Conservation (phyloP, 2,797 vertebrate species). For the Channallabes apus region DNA sequence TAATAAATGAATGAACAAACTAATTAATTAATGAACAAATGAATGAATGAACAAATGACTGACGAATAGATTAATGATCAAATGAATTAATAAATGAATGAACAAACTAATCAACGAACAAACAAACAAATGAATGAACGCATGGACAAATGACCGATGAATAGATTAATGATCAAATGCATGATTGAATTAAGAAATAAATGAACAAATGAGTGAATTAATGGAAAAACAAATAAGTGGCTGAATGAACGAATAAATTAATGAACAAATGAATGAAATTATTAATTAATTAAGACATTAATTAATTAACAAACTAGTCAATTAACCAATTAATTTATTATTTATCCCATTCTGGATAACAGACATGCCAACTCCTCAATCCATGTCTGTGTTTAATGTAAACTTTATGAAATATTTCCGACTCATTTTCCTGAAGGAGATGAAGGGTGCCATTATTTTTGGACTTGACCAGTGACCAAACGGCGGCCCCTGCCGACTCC, state of each 20-base stretch:
- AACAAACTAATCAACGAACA: neutral
- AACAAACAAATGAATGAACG: too few relatives aligned
- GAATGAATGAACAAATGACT: too few relatives aligned
- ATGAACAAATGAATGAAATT: neutral
- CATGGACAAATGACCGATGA: too few relatives aligned
- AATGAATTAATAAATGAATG: neutral
- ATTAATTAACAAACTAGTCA: too few relatives aligned
- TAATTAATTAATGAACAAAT: too few relatives aligned
- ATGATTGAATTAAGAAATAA: neutral
- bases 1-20: too few relatives aligned
- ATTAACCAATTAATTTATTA: neutral
- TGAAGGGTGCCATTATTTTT: conserved; percentile 5
- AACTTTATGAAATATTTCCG: neutral
- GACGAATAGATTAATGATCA: too few relatives aligned
- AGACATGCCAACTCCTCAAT: neutral
- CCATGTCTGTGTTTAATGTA: neutral
- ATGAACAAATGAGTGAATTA: neutral
- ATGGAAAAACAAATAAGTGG: neutral
- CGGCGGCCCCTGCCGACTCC: conserved; percentile 35
- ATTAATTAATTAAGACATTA: too few relatives aligned
- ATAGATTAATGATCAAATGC: too few relatives aligned
- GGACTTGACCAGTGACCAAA: neutral
- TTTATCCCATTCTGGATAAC: neutral
- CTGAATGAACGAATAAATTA: neutral
- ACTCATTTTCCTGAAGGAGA: neutral